These are phyloP conservation scores for Bellardia bayeri DNA, from an alignment of 2,888 invertebrate species.

Conservation along the genomic window DNA sequence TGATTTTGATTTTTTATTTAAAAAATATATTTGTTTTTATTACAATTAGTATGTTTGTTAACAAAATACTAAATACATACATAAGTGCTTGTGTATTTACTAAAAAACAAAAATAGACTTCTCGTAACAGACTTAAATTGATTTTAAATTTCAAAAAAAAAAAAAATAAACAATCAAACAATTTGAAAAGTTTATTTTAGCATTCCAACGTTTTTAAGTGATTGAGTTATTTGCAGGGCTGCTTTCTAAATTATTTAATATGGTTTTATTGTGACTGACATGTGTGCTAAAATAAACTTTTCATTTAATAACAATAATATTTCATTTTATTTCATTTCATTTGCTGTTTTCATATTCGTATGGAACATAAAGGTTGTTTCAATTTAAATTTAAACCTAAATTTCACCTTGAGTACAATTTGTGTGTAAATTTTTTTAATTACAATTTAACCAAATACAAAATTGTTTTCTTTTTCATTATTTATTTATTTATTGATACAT, in stretches of 20 bases:
- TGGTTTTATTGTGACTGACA: neutral
- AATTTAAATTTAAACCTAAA: slow-evolving; percentile 8
- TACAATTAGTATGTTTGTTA: slow-evolving; percentile 53
- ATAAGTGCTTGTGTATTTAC: slow-evolving; percentile 19
- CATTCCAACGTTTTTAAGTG: neutral
- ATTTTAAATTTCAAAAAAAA: slow-evolving; percentile 16
- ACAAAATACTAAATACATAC: slow-evolving; percentile 43
- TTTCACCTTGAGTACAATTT: neutral
- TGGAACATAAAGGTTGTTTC: neutral
- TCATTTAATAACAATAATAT: slow-evolving; percentile 14
- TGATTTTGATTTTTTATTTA: slow-evolving; percentile 44
- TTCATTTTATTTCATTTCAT: neutral
- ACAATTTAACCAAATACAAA: neutral
- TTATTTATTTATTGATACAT: slow-evolving; percentile 3
- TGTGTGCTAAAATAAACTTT: neutral
- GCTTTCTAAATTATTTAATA: neutral
- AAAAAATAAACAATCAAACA: neutral
- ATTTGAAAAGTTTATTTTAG: neutral
- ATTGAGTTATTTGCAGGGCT: neutral
- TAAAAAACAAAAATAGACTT: slow-evolving; percentile 22
- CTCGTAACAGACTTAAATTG: slow-evolving; percentile 27
- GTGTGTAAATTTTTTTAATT: neutral
- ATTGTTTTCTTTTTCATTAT: neutral
- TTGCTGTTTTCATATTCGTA: neutral
- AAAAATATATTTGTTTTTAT: slow-evolving; percentile 57